Conservation (phyloP, 2,888 invertebrate species). For the Lordiphosa andalusiaca region DNA sequence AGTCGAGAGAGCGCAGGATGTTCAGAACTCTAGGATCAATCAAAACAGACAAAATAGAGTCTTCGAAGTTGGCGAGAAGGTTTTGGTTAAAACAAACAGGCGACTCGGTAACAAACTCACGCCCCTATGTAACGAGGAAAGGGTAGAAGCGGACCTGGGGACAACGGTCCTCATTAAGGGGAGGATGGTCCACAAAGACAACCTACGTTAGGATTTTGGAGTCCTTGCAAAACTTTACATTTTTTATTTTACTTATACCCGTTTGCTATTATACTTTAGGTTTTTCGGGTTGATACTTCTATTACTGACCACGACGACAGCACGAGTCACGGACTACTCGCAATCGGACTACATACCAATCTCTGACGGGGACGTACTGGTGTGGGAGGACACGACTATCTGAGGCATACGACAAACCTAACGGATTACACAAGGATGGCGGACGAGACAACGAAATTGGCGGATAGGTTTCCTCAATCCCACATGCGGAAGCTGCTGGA, state of each 20-base stretch:
- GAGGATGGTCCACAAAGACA: background rate
- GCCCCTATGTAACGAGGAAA: background rate
- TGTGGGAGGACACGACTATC: background rate
- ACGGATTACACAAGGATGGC: background rate
- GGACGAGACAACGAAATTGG: background rate
- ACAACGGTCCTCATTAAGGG: background rate
- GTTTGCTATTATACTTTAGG: too few relatives aligned
- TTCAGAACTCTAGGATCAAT: background rate
- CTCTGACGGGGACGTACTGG: background rate
- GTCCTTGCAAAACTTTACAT: background rate
- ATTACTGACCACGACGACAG: background rate
- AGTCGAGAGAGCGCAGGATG: too few relatives aligned
- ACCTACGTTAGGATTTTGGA: background rate
- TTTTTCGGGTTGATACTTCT: too few relatives aligned
- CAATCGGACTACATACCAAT: background rate
- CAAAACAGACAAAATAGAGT: background rate
- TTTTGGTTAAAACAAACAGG: constrained; percentile 1
- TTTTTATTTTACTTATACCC: too few relatives aligned
- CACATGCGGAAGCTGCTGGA: background rate
- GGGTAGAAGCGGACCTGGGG: background rate
- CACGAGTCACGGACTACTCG: constrained; percentile 1
- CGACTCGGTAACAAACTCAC: background rate
- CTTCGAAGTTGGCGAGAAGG: background rate
- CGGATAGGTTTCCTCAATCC: constrained; percentile 5
- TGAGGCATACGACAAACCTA: background rate